These are phyloP conservation scores for Microplitis mediator DNA, from an alignment of 1,140 invertebrate genomes.

Conservation along the genomic window DNA sequence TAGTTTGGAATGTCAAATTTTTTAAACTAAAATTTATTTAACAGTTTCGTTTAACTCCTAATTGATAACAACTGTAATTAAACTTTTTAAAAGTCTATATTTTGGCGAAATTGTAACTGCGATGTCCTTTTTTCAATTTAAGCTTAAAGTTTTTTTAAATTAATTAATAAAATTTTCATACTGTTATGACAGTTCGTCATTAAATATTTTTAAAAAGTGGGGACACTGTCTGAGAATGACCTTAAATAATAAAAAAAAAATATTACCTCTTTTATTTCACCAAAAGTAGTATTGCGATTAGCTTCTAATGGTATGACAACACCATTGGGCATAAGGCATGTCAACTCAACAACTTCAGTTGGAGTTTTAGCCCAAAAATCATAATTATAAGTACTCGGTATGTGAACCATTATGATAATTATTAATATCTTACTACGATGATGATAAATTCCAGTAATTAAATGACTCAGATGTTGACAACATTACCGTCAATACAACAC, in stretches of 20 bases:
- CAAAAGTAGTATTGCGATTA: slow-evolving; percentile 74
- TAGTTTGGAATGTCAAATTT: too few relatives aligned
- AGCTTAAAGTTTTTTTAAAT: too few relatives aligned
- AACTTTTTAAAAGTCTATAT: too few relatives aligned
- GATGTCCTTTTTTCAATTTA: too few relatives aligned
- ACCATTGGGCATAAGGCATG: slow-evolving; percentile 86
- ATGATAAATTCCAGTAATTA: slow-evolving; percentile 6
- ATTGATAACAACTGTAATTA: too few relatives aligned
- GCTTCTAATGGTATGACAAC: slow-evolving; percentile 74
- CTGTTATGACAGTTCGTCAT: too few relatives aligned
- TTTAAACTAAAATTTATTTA: too few relatives aligned
- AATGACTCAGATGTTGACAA: slow-evolving; percentile 22
- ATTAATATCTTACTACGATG: not conserved
- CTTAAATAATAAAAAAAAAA: not conserved
- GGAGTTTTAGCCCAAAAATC: slow-evolving; percentile 69
- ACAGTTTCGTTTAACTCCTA: too few relatives aligned
- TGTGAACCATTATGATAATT: slow-evolving; percentile 67
- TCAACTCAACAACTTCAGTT: slow-evolving; percentile 71
- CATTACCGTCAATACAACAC: slow-evolving; percentile 11
- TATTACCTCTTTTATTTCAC: slow-evolving; percentile 84
- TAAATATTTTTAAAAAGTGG: too few relatives aligned
- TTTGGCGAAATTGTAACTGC: too few relatives aligned
- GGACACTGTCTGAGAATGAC: too few relatives aligned
- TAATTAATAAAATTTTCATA: too few relatives aligned
- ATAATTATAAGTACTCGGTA: slow-evolving; percentile 67